Percentiles rank a stretch among this genome's conserved stretches.
These are phyloP conservation scores for Caenorhabditis uteleia DNA, from an alignment of 2,888 invertebrate species.

Conservation along the genomic window DNA sequence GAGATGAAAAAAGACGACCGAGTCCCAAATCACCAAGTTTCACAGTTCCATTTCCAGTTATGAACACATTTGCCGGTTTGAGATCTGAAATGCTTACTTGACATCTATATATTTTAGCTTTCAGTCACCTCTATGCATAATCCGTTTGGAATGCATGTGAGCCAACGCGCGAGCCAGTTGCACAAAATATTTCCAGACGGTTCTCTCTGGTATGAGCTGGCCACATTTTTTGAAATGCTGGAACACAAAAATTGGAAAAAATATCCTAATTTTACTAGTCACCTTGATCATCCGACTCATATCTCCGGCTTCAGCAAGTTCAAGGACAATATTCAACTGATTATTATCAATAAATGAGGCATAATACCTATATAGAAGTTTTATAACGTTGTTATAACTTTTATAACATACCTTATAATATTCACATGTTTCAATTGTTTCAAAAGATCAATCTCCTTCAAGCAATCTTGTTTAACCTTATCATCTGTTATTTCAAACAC, in stretches of 20 bases:
- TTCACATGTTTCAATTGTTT: conserved; percentile 77
- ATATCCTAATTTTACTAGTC: background rate
- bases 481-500: conserved; percentile 77
- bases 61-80: conserved; percentile 81
- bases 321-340: conserved; percentile 76
- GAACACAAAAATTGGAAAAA: conserved; percentile 17
- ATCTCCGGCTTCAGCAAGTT: conserved; percentile 77
- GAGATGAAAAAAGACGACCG: conserved; percentile 74
- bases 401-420: conserved; percentile 74
- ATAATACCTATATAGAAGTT: conserved; percentile 71
- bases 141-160: conserved; percentile 76
- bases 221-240: conserved; percentile 74
- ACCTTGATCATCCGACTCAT: conserved; percentile 75
- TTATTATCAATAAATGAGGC: conserved; percentile 76
- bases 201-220: conserved; percentile 75
- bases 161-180: conserved; percentile 76
- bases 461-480: conserved; percentile 76
- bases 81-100: conserved; percentile 74
- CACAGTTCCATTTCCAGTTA: conserved; percentile 77
- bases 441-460: conserved; percentile 76
- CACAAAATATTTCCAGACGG: conserved; percentile 78
- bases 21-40: conserved; percentile 81
- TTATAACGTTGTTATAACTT: background rate
- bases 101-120: background rate
- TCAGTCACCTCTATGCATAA: conserved; percentile 77